A percentile compares a stretch with the other conserved stretches of the same genome.
phyloP scores from a whole-genome alignment of 2,113 vertebrate genomes.

The Arothron firmamentum region DNA sequence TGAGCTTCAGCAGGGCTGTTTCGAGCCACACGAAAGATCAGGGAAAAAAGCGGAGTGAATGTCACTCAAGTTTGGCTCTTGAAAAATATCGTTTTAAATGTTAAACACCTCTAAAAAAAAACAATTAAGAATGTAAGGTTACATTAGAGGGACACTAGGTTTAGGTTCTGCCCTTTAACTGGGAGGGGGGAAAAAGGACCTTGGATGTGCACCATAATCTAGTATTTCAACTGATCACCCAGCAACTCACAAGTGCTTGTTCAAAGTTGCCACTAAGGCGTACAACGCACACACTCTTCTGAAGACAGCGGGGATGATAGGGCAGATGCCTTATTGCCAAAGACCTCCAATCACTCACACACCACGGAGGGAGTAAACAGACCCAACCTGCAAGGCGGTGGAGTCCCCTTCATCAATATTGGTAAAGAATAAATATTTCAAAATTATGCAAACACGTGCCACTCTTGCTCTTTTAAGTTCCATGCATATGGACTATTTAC shows the following conservation, averaged over 20 bases:
- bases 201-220: conserved; percentile 32
- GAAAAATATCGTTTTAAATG: conserved; percentile 67
- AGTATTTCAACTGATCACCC: conserved; percentile 37
- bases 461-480: conserved; percentile 88
- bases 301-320: conserved; percentile 34
- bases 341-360: conserved; percentile 61
- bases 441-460: conserved; percentile 99
- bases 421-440: conserved; percentile 99
- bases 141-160: conserved; percentile 47
- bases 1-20: conserved; percentile 49
- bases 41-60: conserved; percentile 70
- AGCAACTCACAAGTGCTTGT: conserved; percentile 34
- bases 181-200: background rate
- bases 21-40: conserved; percentile 49
- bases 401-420: conserved; percentile 83
- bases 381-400: conserved; percentile 86
- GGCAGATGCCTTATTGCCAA: conserved; percentile 58
- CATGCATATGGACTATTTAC: conserved; percentile 99
- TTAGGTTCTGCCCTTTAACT: background rate
- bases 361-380: conserved; percentile 50
- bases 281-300: conserved; percentile 42
- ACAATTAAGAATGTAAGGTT: conserved; percentile 55
- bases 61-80: conserved; percentile 79
- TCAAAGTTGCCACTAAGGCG: conserved; percentile 41
- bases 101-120: conserved; percentile 66